Evolutionary conservation across 2,797 vertebrate genomes (phyloP), one percentile per base, ranked within the genome.

Genomic region (Eulemur coronatus): DNA sequence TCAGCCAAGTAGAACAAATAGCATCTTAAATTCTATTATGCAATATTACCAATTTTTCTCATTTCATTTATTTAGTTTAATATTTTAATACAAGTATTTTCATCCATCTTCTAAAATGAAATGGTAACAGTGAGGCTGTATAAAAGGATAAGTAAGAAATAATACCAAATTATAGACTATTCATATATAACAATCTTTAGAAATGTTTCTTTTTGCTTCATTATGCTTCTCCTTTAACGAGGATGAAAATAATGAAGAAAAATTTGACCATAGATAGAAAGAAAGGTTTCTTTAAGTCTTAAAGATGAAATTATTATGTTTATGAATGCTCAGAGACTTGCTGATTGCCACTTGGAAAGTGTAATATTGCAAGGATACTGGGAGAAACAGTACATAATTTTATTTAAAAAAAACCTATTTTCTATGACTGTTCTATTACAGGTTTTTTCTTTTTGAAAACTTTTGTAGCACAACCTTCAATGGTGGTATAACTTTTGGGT

Each of bases 221-320:
- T 75, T 91, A 73, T 79, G 7, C 18, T 91, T 96, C 4, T 67
- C 67, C 46, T 96, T 96, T 95, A 91, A 95, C 55, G 9, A 92
- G 59, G 52, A 84, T 17, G 50, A 18, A 26, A 88, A 59, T 84
- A 89, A 79, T 94, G 12, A 88, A 75, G 24, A 35, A 94, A 85
- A 91, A 91, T 35, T 69, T 55, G 79, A 81, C 13, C 30, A 46
- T 14, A 82, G 4, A 72, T 72, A 84, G 38, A 89, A 94, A 85
- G 96, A 89, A 94, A 85, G 96, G 88, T 87, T 48, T 33, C 26
- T 94, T 48, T 65, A 65, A 35, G 33, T 65, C 18, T 18, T 7
- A 17, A 43, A 93, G 63, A 89, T 72, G 70, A 84, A 92, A 69
- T 84, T 70, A 67, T 57, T 89, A 55, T 91, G n/a, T 61, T 8